phyloP scores from a whole-genome alignment of 53 echinoderm and acorn worm genomes.

The Echinarachnius parma region DNA sequence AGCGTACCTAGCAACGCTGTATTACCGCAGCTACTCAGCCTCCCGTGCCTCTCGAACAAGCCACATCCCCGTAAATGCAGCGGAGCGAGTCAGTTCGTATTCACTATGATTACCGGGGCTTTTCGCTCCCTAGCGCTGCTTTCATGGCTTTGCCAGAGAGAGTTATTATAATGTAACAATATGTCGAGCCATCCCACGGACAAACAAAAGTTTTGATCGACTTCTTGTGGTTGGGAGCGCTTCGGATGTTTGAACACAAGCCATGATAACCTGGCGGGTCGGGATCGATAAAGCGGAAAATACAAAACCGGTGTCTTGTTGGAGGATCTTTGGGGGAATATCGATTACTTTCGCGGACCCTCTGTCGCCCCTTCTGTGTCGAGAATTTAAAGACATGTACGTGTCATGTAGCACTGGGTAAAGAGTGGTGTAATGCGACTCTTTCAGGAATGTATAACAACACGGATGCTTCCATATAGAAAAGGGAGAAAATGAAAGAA shows the following conservation, averaged over 20 bases:
- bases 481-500: no score
- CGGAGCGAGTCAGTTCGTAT: not conserved
- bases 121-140: no score
- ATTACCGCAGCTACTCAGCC: not conserved
- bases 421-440: no score
- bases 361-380: not conserved
- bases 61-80: not conserved
- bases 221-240: no score
- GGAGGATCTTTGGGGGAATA: not conserved
- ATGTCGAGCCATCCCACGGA: no score
- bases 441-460: no score
- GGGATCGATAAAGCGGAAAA: constrained; percentile 45
- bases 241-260: constrained; percentile 48
- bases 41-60: not conserved
- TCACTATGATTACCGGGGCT: not conserved
- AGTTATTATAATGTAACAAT: no score
- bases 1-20: constrained; percentile 43
- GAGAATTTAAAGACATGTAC: no score
- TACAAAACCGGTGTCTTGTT: constrained; percentile 41
- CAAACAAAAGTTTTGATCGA: no score
- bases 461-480: no score
- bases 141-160: not conserved
- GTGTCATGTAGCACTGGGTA: no score
- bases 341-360: constrained; percentile 25
- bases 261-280: constrained; percentile 28